Evolutionary conservation across 1,140 invertebrate genomes (phyloP).

Genomic region (Archegozetes longisetosus): DNA sequence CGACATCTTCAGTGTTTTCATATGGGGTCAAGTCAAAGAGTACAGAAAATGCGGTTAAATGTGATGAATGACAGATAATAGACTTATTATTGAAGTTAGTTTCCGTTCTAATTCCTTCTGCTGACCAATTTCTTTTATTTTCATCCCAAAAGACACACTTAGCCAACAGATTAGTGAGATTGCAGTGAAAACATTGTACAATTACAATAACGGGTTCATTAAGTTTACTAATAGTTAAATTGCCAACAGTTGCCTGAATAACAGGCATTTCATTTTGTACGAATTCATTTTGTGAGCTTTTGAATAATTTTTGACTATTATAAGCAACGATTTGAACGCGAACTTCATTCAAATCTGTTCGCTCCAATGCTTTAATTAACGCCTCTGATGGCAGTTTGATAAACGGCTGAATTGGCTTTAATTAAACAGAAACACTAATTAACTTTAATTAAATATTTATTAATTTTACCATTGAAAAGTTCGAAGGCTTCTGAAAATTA

Average conservation of each 20-base stretch:
- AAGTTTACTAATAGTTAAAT: neutral
- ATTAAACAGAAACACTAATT: too few relatives aligned
- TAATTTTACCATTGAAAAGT: too few relatives aligned
- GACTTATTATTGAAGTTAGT: slow-evolving; percentile 24
- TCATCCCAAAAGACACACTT: neutral
- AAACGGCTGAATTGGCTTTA: too few relatives aligned
- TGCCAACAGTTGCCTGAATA: neutral
- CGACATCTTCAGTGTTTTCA: neutral
- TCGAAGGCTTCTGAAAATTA: too few relatives aligned
- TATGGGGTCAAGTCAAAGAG: slow-evolving; percentile 30
- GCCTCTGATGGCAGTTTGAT: too few relatives aligned
- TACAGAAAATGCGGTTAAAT: slow-evolving; percentile 39
- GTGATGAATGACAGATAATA: slow-evolving; percentile 31
- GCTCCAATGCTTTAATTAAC: too few relatives aligned
- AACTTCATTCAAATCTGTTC: too few relatives aligned
- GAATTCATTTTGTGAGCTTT: too few relatives aligned
- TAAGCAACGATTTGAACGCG: too few relatives aligned
- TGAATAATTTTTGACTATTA: too few relatives aligned
- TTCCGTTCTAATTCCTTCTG: slow-evolving; percentile 28
- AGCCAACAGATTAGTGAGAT: neutral
- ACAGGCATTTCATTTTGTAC: too few relatives aligned
- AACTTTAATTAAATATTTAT: too few relatives aligned
- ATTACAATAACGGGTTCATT: neutral
- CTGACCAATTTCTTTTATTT: slow-evolving; percentile 27
- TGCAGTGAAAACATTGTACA: neutral